phyloP scores from a whole-genome alignment of 2,113 vertebrate species.

The Poeciliopsis turrubarensis region DNA sequence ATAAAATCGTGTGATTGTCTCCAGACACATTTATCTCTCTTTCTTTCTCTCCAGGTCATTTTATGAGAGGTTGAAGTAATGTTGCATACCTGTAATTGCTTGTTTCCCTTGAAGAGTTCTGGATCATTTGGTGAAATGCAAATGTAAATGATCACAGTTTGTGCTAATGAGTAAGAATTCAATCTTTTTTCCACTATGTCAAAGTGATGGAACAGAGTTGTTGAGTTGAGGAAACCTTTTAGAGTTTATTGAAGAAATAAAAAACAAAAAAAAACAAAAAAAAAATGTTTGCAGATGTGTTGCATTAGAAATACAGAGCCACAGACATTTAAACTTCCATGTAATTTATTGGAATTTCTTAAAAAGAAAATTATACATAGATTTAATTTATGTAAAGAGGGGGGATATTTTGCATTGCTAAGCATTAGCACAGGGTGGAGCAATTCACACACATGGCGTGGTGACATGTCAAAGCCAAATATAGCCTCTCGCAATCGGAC shows the following conservation, averaged over 20 bases:
- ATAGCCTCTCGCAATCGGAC: slow-evolving; percentile 29
- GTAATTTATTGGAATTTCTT: neutral
- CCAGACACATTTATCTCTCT: slow-evolving; percentile 5
- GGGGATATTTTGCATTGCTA: neutral
- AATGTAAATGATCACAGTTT: slow-evolving; percentile 2
- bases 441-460: slow-evolving; percentile 4
- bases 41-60: slow-evolving; percentile 9
- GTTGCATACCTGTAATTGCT: slow-evolving; percentile 36
- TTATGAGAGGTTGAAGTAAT: slow-evolving; percentile 20
- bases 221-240: neutral
- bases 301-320: neutral
- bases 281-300: neutral
- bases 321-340: neutral
- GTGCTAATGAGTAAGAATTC: slow-evolving; percentile 26
- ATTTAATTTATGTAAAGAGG: neutral
- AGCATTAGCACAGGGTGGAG: neutral
- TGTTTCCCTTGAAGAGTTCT: slow-evolving; percentile 26
- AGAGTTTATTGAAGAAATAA: neutral
- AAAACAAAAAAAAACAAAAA: neutral
- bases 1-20: slow-evolving; percentile 9
- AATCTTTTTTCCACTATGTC: slow-evolving; percentile 20
- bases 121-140: slow-evolving; percentile 31
- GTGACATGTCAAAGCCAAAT: slow-evolving; percentile 26
- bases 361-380: no score
- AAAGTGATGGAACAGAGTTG: neutral